Evolutionary conservation across 2,888 invertebrate genomes (phyloP), one percentile per base, ranked within the genome.

Genomic region (Phymatocera aterrima): DNA sequence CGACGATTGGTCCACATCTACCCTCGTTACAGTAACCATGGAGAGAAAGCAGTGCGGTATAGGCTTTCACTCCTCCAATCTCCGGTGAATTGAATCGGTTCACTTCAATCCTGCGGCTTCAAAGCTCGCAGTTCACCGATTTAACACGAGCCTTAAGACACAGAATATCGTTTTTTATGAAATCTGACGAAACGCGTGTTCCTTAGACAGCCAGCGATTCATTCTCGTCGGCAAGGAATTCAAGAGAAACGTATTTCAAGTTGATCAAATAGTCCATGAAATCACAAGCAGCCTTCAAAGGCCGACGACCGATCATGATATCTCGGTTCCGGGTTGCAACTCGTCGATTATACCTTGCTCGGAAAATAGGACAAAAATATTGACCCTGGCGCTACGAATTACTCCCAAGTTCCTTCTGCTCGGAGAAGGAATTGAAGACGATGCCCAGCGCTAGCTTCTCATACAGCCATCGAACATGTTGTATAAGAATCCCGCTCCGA

Each of bases 31-130:
- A 43, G 40, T 12, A 28, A 68, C 43, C 12, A 34, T 46, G 8
- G 46, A 68, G 68, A 46, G 24, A 28, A 24, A 28, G 61, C 37
- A 37, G 31, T 18, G 48, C 34, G 72, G 68, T 21, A 46, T 51
- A 48, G 51, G 72, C 72, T 48, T 72, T 48, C 51, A 72, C 48
- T 72, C 43, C n/a, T 72, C 34, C 48, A 51, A 72, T 72, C 72
- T 68, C 21, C 43, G 43, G 24, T 68, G 24, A 68, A 24, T 68
- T 46, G 68, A 68, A 68, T 68, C 46, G 68, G 68, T 68, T 43
- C 68, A 46, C 68, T 43, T 28, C 18, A 37, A 64, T 64, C 34
- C 64, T 40, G 8, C 37, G 37, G 24, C 43, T 24, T 68, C 68
- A 68, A 68, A 68, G 68, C 68, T 68, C 43, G 24, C 15, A 12